These are phyloP conservation scores for Nesoenas mayeri DNA, from an alignment of 2,113 vertebrate genomes.

Conservation along the genomic window DNA sequence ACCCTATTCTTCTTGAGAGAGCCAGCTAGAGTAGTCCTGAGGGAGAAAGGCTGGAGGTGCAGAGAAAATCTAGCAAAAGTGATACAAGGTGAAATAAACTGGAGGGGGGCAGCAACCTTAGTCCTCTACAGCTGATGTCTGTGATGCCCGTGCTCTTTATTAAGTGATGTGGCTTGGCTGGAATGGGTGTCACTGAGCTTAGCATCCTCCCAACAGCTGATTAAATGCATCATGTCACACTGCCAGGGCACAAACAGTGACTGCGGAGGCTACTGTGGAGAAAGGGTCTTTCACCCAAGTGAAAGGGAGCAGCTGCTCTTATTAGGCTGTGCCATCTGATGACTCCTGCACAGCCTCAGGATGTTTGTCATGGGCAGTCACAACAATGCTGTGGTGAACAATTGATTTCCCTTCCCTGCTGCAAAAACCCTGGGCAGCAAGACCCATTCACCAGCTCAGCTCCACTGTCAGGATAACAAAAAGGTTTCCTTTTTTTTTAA, in stretches of 20 bases:
- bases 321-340: background rate
- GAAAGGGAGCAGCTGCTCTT: constrained; percentile 27
- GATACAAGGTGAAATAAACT: background rate
- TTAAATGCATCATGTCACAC: background rate
- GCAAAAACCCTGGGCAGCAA: background rate
- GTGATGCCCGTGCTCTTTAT: background rate
- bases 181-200: background rate
- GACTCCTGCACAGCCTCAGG: background rate
- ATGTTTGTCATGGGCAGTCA: background rate
- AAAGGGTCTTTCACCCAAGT: constrained; percentile 19
- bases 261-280: background rate
- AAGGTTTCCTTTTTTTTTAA: background rate
- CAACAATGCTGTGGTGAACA: background rate
- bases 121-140: background rate
- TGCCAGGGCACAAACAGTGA: background rate
- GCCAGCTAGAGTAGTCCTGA: background rate
- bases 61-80: background rate
- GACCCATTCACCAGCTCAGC: background rate
- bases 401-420: background rate
- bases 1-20: background rate
- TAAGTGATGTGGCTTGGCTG: constrained; percentile 7
- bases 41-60: background rate
- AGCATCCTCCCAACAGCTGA: background rate
- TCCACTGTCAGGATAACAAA: background rate
- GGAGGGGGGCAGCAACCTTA: background rate